Evolutionary conservation across 1,140 invertebrate species (phyloP), one percentile per base, ranked within the genome.

Genomic region (Ceratosolen solmsi): DNA sequence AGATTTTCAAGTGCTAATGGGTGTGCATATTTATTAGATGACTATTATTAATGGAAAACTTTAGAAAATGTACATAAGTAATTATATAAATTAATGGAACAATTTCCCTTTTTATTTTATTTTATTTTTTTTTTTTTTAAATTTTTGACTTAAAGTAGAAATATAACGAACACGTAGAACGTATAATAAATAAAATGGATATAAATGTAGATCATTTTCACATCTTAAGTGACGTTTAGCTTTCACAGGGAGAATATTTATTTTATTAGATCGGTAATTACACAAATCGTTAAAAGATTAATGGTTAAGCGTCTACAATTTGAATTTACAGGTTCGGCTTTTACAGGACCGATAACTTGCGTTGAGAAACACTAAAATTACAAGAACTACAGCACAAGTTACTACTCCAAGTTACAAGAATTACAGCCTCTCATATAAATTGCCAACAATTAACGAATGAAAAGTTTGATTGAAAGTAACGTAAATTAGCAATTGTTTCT

Each of bases 211-310:
- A 60, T 60, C 58, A 20, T 54, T 54, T 54, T 54, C 17, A 60
- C 60, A 22, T 65, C 30, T 65, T 36, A 36, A 65, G 30, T 15
- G 17, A 36, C 60, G 8, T 8, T 36, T 36, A 65, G 36, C 60
- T 65, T 36, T 65, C 60, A 65, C 25, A 30, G 11, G n/a, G 30
- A 65, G 30, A 65, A 65, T 65, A 36, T 65, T 65, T 36, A 65
- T 65, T 36, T 65, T 65, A 65, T 65, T 36, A 30, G 30, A 2
- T 25, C 25, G 25, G 25, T 11, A 60, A 25, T 60, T 27, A 30
- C 58, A 60, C n/a, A 25, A 60, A 60, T 60, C 5, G 25, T 11
- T 60, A 30, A 60, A 60, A 27, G 60, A 33, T 36, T 20, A 65
- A 65, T 36, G 60, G 60, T 30, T 17, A 65, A 65, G 30, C n/a